phyloP scores from a whole-genome alignment of 2,113 vertebrate species.

The Tenrec ecaudatus region DNA sequence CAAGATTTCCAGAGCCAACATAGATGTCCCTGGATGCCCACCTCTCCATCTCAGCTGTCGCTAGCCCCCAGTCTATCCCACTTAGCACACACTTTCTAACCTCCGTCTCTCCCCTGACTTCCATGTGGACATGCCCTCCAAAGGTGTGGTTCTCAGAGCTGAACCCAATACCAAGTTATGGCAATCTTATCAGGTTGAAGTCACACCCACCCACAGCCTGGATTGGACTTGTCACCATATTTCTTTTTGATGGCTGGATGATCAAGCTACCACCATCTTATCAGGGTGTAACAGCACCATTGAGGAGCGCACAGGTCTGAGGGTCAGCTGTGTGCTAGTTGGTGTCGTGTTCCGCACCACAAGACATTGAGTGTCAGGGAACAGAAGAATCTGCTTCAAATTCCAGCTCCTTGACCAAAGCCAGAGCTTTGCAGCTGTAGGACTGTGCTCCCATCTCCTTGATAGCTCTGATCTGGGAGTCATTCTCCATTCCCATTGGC shows the following conservation, averaged over 20 bases:
- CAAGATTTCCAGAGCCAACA: too few relatives aligned
- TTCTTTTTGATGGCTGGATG: background rate
- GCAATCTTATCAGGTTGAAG: too few relatives aligned
- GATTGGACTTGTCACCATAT: too few relatives aligned
- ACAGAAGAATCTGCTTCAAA: background rate
- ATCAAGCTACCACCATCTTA: background rate
- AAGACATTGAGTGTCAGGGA: background rate
- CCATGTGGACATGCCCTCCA: too few relatives aligned
- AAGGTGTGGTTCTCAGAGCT: background rate
- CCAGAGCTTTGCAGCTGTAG: too few relatives aligned
- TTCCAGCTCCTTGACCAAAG: background rate
- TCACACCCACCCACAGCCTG: too few relatives aligned
- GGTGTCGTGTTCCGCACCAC: background rate
- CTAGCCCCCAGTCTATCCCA: fast-evolving
- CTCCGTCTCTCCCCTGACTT: background rate
- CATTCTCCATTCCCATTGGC: too few relatives aligned
- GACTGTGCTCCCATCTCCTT: background rate
- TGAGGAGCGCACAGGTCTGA: too few relatives aligned
- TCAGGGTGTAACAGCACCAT: background rate
- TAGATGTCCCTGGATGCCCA: too few relatives aligned
- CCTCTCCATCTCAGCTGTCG: background rate
- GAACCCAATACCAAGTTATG: background rate
- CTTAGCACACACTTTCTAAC: background rate
- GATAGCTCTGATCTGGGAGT: too few relatives aligned
- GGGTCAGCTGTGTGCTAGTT: too few relatives aligned